Conservation (phyloP, 1,140 invertebrate species). For the Bombyx mandarina region DNA sequence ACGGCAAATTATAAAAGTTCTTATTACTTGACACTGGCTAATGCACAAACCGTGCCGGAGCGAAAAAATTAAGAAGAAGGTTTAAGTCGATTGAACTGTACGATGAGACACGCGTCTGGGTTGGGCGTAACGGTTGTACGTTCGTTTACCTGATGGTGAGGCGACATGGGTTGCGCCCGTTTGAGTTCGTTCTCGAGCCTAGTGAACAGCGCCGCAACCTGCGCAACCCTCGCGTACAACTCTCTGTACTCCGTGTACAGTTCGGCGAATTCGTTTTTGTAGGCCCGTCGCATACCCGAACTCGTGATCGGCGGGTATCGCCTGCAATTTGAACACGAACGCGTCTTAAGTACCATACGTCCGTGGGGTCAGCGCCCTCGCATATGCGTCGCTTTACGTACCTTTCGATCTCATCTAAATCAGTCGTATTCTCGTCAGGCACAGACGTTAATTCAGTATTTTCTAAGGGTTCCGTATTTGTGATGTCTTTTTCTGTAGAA, state of each 20-base stretch:
- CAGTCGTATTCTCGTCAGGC: constrained; percentile 59
- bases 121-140: not conserved
- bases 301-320: constrained; percentile 84
- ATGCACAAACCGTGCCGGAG: no score
- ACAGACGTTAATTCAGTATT: constrained; percentile 61
- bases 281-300: constrained; percentile 82
- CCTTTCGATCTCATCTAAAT: constrained; percentile 63
- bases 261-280: constrained; percentile 90
- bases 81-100: no score
- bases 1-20: no score
- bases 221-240: constrained; percentile 82
- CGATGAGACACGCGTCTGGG: no score
- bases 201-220: constrained; percentile 83
- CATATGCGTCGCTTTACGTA: constrained; percentile 30
- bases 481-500: constrained; percentile 64
- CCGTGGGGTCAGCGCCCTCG: not conserved
- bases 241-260: constrained; percentile 88
- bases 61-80: no score
- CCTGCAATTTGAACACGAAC: constrained; percentile 60
- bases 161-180: constrained; percentile 61
- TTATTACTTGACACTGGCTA: no score
- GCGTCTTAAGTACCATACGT: not conserved
- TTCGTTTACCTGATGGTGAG: constrained; percentile 67
- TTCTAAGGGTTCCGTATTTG: constrained; percentile 62
- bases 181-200: constrained; percentile 78